phyloP scores from a whole-genome alignment of 2,113 vertebrate genomes.

The Pipra filicauda region DNA sequence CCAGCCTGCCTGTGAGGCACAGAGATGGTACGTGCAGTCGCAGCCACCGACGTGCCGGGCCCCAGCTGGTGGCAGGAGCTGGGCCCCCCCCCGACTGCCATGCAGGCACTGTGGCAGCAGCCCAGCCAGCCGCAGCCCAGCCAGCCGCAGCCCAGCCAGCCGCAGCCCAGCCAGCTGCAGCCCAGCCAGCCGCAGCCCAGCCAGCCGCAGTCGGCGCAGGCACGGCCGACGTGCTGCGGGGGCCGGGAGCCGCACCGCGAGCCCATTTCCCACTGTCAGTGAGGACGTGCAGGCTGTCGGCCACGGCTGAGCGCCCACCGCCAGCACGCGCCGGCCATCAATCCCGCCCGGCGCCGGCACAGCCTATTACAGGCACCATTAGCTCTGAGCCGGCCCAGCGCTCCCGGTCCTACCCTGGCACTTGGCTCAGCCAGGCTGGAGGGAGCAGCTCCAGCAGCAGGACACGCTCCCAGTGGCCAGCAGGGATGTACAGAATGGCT shows the following conservation, averaged over 20 bases:
- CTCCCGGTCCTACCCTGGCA: accelerated
- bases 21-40: accelerated
- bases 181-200: neutral
- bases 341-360: neutral
- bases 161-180: too few species aligned
- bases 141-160: too few species aligned
- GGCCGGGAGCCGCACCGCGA: neutral
- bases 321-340: neutral
- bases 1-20: accelerated
- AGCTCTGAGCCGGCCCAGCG: neutral
- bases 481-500: neutral
- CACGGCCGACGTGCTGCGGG: accelerated
- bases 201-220: neutral
- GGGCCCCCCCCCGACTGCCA: too few species aligned
- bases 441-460: neutral
- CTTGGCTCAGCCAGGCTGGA: accelerated
- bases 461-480: accelerated
- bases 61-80: accelerated
- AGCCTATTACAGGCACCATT: neutral
- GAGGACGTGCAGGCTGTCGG: accelerated
- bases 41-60: accelerated
- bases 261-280: neutral
- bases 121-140: too few species aligned
- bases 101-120: neutral
- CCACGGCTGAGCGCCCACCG: neutral